Conservation (phyloP, 2,797 vertebrate species). For the Tapirus indicus region DNA sequence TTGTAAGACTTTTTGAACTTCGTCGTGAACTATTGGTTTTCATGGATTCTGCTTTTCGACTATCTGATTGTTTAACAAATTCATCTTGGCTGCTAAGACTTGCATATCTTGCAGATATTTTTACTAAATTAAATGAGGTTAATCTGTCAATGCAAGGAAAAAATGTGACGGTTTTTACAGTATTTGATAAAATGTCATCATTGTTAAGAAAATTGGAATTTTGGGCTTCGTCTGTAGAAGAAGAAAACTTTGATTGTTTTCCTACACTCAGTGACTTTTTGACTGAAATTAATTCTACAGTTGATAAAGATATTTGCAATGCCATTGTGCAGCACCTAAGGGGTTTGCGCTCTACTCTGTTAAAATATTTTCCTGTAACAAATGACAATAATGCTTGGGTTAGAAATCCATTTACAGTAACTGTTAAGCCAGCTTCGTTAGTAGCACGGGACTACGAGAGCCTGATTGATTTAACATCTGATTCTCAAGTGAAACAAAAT, state of each 20-base stretch:
- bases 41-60: constrained; percentile 79
- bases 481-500: constrained; percentile 80
- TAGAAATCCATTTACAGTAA: constrained; percentile 80
- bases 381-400: constrained; percentile 79
- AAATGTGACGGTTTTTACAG: constrained; percentile 80
- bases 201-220: constrained; percentile 82
- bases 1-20: constrained; percentile 81
- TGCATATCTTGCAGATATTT: constrained; percentile 81
- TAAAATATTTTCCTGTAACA: constrained; percentile 77
- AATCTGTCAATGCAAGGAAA: constrained; percentile 80
- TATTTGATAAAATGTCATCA: constrained; percentile 82
- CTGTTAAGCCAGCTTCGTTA: constrained; percentile 75
- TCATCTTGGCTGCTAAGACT: constrained; percentile 81
- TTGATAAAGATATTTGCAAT: constrained; percentile 76
- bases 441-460: constrained; percentile 77
- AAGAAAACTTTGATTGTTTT: constrained; percentile 82
- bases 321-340: constrained; percentile 74
- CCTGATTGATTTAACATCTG: constrained; percentile 82
- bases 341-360: constrained; percentile 72
- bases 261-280: constrained; percentile 80
- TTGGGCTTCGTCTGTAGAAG: constrained; percentile 81
- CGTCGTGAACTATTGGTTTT: constrained; percentile 72
- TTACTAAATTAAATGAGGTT: constrained; percentile 83
- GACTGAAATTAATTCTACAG: constrained; percentile 76
- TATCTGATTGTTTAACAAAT: constrained; percentile 80